These are phyloP conservation scores for Troglohyphantes excavatus DNA, from an alignment of 2,888 invertebrate species.

Conservation along the genomic window DNA sequence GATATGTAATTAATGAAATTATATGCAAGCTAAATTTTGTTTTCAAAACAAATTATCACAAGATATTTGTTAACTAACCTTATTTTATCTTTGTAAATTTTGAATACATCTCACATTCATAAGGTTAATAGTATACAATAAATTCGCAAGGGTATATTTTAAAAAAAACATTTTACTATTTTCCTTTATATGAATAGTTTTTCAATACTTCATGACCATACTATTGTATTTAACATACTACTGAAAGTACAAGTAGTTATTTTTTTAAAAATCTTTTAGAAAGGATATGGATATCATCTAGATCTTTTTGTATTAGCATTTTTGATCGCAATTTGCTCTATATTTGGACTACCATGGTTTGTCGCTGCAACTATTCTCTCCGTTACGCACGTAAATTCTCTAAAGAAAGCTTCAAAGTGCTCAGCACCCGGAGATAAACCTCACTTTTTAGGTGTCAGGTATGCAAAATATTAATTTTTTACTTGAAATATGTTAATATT, in stretches of 20 bases:
- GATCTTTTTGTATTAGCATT: conserved; percentile 84
- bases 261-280: conserved; percentile 81
- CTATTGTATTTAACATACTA: too few species aligned
- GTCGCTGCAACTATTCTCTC: conserved; percentile 84
- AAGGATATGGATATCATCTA: conserved; percentile 85
- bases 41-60: too few species aligned
- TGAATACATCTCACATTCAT: too few species aligned
- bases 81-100: too few species aligned
- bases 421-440: conserved; percentile 84
- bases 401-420: conserved; percentile 83
- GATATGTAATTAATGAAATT: too few species aligned
- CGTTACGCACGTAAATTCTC: conserved; percentile 84
- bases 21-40: too few species aligned
- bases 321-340: conserved; percentile 83
- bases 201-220: too few species aligned
- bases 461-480: conserved; percentile 18
- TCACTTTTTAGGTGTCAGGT: conserved; percentile 83
- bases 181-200: too few species aligned
- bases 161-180: too few species aligned
- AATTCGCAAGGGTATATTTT: too few species aligned
- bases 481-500: background rate
- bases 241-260: background rate
- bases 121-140: too few species aligned
- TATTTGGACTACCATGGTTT: conserved; percentile 84
- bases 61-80: too few species aligned